A percentile compares a stretch with the other conserved stretches of the same genome.
Evolutionary conservation across 2,113 vertebrate species (phyloP).

Genomic region (Xenopus laevis): DNA sequence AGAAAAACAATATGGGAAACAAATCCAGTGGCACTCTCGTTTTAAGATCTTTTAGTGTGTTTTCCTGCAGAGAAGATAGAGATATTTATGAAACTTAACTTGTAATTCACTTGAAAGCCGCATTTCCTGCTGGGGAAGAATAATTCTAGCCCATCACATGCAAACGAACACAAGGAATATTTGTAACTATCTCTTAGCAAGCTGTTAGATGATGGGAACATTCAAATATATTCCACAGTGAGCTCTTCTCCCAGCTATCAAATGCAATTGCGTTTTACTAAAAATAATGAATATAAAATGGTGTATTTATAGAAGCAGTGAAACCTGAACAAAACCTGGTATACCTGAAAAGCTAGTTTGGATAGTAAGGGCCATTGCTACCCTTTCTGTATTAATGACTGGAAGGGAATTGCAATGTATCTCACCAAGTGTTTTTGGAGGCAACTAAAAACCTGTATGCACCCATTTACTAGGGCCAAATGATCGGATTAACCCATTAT

Average conservation of each 20-base stretch:
- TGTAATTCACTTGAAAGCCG: constrained; percentile 9
- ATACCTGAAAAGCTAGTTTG: no score
- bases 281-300: background rate
- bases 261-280: background rate
- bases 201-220: background rate
- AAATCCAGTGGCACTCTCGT: background rate
- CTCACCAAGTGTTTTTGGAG: no score
- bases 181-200: constrained; percentile 4
- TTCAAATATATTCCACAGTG: background rate
- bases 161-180: constrained; percentile 30
- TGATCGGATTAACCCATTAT: no score
- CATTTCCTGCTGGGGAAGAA: constrained; percentile 23
- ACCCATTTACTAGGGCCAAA: no score
- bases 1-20: background rate
- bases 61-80: constrained; percentile 23
- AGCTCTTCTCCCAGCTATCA: constrained; percentile 2
- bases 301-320: background rate
- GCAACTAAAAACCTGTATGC: no score
- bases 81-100: constrained; percentile 32
- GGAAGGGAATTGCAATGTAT: no score
- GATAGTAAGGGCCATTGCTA: no score
- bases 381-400: no score
- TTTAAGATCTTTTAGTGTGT: constrained; percentile 10
- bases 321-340: no score
- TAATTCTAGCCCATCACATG: constrained; percentile 15